Conservation (phyloP, 2,888 invertebrate species). For the Dorcus hopei region DNA sequence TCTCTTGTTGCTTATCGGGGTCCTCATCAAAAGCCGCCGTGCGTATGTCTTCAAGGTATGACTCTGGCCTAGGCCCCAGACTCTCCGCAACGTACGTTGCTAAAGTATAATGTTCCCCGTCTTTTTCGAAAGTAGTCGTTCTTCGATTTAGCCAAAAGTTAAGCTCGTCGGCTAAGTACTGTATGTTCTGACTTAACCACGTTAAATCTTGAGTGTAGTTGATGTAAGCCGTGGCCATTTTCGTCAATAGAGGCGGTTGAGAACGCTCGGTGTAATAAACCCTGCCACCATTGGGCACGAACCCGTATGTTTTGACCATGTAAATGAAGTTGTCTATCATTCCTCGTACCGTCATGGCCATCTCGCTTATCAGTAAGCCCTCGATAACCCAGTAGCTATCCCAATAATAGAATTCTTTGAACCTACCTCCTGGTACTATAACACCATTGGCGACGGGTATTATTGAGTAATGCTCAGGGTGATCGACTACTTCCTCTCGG, state of each 20-base stretch:
- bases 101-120: conserved; percentile 53
- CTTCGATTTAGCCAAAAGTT: conserved; percentile 64
- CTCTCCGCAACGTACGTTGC: conserved; percentile 61
- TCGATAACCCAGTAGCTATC: conserved; percentile 85
- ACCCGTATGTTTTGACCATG: conserved; percentile 63
- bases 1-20: conserved; percentile 47
- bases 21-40: conserved; percentile 50
- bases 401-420: conserved; percentile 81
- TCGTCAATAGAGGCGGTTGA: conserved; percentile 68
- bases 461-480: conserved; percentile 47
- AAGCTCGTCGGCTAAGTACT: conserved; percentile 61
- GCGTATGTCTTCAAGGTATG: conserved; percentile 63
- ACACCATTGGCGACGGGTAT: conserved; percentile 56
- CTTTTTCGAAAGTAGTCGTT: conserved; percentile 51
- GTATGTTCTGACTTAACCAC: conserved; percentile 60
- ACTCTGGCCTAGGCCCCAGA: conserved; percentile 68
- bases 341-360: conserved; percentile 66
- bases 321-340: conserved; percentile 75
- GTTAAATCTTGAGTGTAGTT: conserved; percentile 59
- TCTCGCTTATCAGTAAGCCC: conserved; percentile 73
- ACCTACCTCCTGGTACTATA: conserved; percentile 68
- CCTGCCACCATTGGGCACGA: conserved; percentile 79
- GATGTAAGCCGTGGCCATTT: conserved; percentile 71
- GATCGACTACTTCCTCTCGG: conserved; percentile 53
- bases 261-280: conserved; percentile 72